phyloP scores from a whole-genome alignment of 2,113 vertebrate species.

The Cochlearius cochlearius region DNA sequence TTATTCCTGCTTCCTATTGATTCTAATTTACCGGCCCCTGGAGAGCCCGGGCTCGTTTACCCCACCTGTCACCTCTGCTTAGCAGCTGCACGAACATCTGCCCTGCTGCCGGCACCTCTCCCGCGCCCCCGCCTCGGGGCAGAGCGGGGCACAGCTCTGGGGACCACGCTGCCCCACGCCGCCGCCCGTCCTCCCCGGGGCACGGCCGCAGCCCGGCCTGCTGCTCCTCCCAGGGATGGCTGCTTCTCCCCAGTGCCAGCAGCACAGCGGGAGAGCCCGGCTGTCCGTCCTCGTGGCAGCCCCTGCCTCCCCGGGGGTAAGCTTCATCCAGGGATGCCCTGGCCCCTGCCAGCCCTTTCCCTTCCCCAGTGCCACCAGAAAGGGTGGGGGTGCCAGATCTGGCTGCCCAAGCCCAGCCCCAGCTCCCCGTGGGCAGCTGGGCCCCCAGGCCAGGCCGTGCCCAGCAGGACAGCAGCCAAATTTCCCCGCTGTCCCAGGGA shows the following conservation, averaged over 20 bases:
- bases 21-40: conserved; percentile 56
- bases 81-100: conserved; percentile 45
- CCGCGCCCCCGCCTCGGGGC: neutral
- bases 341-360: neutral
- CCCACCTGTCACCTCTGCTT: conserved; percentile 48
- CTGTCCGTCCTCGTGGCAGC: neutral
- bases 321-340: neutral
- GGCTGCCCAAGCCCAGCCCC: neutral
- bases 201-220: accelerated
- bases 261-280: neutral
- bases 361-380: neutral
- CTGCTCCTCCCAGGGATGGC: neutral
- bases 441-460: neutral
- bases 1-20: conserved; percentile 65
- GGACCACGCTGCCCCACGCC: neutral
- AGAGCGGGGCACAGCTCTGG: neutral
- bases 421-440: neutral
- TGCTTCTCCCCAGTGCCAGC: neutral
- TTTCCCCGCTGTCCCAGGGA: neutral
- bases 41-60: conserved; percentile 4
- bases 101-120: conserved; percentile 5
- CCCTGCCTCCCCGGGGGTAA: neutral
- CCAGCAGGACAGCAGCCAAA: accelerated
- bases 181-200: neutral
- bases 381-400: neutral